A percentile compares a stretch with the other conserved stretches of the same genome.
Evolutionary conservation across 2,113 vertebrate species (phyloP).

Genomic region (Hypanus sabinus): DNA sequence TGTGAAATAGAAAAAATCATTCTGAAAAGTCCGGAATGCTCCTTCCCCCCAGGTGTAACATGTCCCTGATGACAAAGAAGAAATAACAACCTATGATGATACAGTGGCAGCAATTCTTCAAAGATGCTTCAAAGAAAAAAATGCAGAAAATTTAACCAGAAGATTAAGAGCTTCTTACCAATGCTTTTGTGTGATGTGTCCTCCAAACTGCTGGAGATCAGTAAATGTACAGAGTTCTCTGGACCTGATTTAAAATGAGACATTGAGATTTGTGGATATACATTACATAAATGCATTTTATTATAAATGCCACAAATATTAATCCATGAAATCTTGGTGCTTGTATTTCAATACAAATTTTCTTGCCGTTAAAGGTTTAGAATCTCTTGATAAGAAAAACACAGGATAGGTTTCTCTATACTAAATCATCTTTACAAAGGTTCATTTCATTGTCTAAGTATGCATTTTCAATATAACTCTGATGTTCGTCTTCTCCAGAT

Average conservation of each 20-base stretch:
- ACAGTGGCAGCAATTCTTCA: background rate
- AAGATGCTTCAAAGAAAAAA: background rate
- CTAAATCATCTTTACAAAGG: background rate
- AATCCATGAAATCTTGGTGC: background rate
- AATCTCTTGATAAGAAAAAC: background rate
- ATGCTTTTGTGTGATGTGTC: background rate
- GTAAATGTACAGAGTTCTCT: background rate
- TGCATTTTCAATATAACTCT: no score
- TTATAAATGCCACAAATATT: background rate
- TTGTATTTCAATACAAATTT: background rate
- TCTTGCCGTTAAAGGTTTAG: background rate
- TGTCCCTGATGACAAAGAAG: background rate
- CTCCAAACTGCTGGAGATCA: background rate
- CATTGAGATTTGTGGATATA: background rate
- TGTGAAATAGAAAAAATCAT: background rate
- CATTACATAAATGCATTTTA: background rate
- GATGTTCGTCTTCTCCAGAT: no score
- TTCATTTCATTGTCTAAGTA: no score
- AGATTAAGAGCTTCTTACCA: slow-evolving; percentile 9
- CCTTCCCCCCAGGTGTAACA: slow-evolving; percentile 26
- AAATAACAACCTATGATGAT: background rate
- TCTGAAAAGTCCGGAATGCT: slow-evolving; percentile 18
- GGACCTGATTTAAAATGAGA: background rate
- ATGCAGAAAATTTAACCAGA: background rate
- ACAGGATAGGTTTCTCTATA: background rate